Evolutionary conservation across 1,140 invertebrate genomes (phyloP), one percentile per base, ranked within the genome.

Genomic region (Plutomurus gul): DNA sequence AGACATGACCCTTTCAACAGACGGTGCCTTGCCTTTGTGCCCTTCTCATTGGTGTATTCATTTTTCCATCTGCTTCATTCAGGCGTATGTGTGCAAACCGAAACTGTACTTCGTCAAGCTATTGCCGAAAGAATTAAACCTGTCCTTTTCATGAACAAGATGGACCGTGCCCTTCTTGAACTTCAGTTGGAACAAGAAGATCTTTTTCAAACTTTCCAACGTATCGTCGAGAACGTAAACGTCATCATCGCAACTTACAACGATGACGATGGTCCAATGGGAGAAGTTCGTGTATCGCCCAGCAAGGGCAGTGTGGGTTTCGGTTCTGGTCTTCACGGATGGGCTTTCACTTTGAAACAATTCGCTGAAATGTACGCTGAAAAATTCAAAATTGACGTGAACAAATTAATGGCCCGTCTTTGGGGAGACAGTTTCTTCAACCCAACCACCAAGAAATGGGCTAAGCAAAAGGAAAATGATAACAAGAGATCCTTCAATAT

Each of bases 381-480:
- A 84, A 99, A 99, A 88, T 99, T 99, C 90, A 97, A 97, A 88
- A 97, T 99, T 85, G 95, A 98, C 87, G 92, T 95, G 79, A 93
- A 94, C 70, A 99, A 99, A 87, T 91, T 99, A 84, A 99, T 99
- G 97, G 97, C 95, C 88, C 89, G 85, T 84, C 87, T 96, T 22
- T 99, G 94, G 94, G 98, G 98, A 86, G 97, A 99, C 88, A 98
- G 97, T 86, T 99, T 99, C 91, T 99, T 98, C 90, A 98, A 98
- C 84, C 89, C 93, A 60, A 94, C 94, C 85, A 97, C 96, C 78
- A 99, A 99, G 92, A 99, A 99, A 86, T 99, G 98, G 98, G 89
- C 92, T 25, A 99, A 97, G 87, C 91, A 93, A 85, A 95, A 95
- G 88, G 92, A 94, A 85, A 89, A 88, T 33, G 94, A 96, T 82